phyloP scores from a whole-genome alignment of 64 coral and sea anemone genomes.

The Actinia tenebrosa region DNA sequence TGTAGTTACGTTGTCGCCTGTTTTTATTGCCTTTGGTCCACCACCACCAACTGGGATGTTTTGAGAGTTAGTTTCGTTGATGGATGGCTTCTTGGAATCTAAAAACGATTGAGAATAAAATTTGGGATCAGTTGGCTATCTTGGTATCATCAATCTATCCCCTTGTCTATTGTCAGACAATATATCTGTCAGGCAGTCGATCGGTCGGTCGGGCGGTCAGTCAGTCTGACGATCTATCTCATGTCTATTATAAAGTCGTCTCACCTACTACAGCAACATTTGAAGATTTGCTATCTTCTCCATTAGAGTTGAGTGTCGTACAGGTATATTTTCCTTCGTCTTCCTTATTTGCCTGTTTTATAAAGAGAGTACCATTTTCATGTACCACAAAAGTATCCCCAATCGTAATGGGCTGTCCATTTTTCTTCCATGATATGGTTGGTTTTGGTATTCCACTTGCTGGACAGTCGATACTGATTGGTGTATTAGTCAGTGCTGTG shows the following conservation, averaged over 20 bases:
- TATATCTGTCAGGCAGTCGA: not conserved
- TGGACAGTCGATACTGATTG: conserved; percentile 27
- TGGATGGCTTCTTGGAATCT: not conserved
- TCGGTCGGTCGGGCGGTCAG: not conserved
- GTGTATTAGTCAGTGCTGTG: conserved; percentile 22
- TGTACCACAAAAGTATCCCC: conserved; percentile 11
- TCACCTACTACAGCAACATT: conserved; percentile 26
- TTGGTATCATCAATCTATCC: no score
- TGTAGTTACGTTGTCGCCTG: conserved; percentile 32
- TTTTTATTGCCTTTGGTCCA: conserved; percentile 3
- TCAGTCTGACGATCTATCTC: not conserved
- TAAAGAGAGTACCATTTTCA: conserved; percentile 28
- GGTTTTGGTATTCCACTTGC: conserved; percentile 31
- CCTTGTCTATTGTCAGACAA: not conserved
- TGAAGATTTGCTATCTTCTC: conserved; percentile 28
- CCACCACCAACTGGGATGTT: not conserved
- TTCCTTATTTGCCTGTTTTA: not conserved
- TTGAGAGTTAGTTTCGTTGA: not conserved
- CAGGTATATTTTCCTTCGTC: conserved; percentile 43
- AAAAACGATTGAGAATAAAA: not conserved
- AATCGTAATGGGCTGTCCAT: conserved; percentile 17
- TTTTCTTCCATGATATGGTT: conserved; percentile 38
- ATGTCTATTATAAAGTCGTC: not conserved
- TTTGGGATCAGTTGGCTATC: no score
- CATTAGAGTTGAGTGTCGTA: conserved; percentile 15